phyloP scores from a whole-genome alignment of 2,888 invertebrate genomes.

The Agrochola litura region DNA sequence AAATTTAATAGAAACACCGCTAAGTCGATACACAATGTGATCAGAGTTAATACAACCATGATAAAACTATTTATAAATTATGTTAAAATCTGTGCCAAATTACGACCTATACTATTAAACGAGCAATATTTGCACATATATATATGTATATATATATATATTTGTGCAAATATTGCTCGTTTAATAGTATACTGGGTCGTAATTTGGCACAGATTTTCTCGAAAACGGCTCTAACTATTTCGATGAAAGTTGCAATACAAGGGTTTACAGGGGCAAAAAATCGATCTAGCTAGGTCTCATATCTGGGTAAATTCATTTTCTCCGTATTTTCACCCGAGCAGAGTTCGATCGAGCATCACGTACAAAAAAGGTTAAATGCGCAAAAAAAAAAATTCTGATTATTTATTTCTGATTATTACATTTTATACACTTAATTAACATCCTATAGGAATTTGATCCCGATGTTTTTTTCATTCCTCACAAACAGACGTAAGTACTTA shows the following conservation, averaged over 20 bases:
- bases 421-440: conserved; percentile 34
- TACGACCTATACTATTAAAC: background rate
- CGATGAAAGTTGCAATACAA: too few species aligned
- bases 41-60: background rate
- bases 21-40: background rate
- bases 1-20: background rate
- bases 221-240: too few species aligned
- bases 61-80: background rate
- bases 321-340: too few species aligned
- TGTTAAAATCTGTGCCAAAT: conserved; percentile 5
- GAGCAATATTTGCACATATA: too few species aligned
- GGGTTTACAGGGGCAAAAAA: too few species aligned
- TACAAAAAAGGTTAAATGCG: conserved; percentile 1
- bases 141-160: too few species aligned
- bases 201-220: too few species aligned
- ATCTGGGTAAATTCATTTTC: too few species aligned
- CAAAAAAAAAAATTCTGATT: conserved; percentile 14
- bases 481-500: conserved; percentile 21
- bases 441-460: conserved; percentile 27
- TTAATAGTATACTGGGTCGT: too few species aligned
- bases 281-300: too few species aligned
- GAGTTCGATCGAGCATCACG: too few species aligned
- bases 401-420: conserved; percentile 31
- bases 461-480: conserved; percentile 23
- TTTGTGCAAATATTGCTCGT: too few species aligned